These are phyloP conservation scores for Parasteatoda lunata DNA, from an alignment of 2,888 invertebrate species.

Conservation along the genomic window DNA sequence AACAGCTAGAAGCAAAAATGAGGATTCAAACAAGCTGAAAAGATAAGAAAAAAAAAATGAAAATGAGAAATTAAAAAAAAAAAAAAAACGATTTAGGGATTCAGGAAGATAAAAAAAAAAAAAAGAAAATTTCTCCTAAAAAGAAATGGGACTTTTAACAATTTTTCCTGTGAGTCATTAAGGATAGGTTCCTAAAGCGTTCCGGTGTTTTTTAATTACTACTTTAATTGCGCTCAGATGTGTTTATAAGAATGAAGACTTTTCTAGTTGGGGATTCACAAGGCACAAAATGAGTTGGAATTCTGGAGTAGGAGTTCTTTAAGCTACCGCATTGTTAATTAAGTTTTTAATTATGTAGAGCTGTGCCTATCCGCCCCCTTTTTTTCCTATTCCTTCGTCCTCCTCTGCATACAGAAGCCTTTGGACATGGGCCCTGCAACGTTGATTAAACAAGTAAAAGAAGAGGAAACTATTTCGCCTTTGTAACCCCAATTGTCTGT, in stretches of 20 bases:
- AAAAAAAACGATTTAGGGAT: constrained; percentile 48
- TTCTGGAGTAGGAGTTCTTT: constrained; percentile 35
- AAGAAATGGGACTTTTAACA: constrained; percentile 33
- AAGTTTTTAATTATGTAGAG: constrained; percentile 65
- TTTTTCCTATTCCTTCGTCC: constrained; percentile 17
- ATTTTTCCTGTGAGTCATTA: constrained; percentile 51
- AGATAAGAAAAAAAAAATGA: not conserved
- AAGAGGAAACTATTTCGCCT: constrained; percentile 45
- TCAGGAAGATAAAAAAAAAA: constrained; percentile 24
- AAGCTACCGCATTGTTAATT: constrained; percentile 66
- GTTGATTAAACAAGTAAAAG: constrained; percentile 66
- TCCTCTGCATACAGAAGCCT: constrained; percentile 9
- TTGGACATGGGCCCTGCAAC: constrained; percentile 53
- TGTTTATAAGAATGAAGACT: constrained; percentile 64
- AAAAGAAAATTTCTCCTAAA: constrained; percentile 10
- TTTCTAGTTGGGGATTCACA: constrained; percentile 26
- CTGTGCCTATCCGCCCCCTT: constrained; percentile 18
- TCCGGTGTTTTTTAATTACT: constrained; percentile 67
- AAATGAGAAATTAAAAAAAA: constrained; percentile 18
- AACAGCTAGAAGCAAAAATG: constrained; percentile 66
- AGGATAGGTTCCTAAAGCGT: constrained; percentile 25
- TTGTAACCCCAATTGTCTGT: constrained; percentile 43
- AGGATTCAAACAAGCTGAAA: constrained; percentile 59
- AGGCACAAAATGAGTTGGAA: constrained; percentile 53
- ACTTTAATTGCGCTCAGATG: constrained; percentile 66